phyloP scores from a whole-genome alignment of 2,888 invertebrate species.

The Tromatobia lineatoria region DNA sequence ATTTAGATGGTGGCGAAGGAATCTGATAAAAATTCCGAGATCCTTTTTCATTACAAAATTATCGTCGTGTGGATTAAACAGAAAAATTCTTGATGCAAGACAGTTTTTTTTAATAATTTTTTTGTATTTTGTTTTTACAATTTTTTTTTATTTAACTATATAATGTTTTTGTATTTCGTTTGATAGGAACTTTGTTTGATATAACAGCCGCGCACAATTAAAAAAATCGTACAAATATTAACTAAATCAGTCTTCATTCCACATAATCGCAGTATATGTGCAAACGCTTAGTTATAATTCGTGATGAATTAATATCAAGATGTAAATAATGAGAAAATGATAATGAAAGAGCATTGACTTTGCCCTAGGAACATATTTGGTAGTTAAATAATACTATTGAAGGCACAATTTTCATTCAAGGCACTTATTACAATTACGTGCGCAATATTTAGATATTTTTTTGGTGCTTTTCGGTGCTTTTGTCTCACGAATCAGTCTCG shows the following conservation, averaged over 20 bases:
- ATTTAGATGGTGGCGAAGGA: too few relatives aligned
- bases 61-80: too few relatives aligned
- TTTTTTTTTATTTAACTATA: not conserved
- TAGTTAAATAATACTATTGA: slow-evolving; percentile 41
- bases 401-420: slow-evolving; percentile 64
- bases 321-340: slow-evolving; percentile 18
- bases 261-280: slow-evolving; percentile 4
- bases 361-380: slow-evolving; percentile 7
- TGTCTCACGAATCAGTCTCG: slow-evolving; percentile 27
- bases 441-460: not conserved
- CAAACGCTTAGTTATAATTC: not conserved
- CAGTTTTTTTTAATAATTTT: not conserved
- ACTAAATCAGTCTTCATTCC: slow-evolving; percentile 74
- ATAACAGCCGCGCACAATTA: slow-evolving; percentile 54
- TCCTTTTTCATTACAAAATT: too few relatives aligned
- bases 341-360: not conserved
- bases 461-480: not conserved
- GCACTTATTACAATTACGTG: slow-evolving; percentile 6
- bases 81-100: not conserved
- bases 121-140: too few relatives aligned
- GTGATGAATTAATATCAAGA: slow-evolving; percentile 17
- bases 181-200: slow-evolving; percentile 76
- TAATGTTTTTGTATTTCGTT: slow-evolving; percentile 45
- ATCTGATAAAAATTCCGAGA: too few relatives aligned
- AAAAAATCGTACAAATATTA: slow-evolving; percentile 4